Base-by-base conservation (phyloP, 1,140 invertebrate genomes). In the Tetranychus cinnabarinus region DNA sequence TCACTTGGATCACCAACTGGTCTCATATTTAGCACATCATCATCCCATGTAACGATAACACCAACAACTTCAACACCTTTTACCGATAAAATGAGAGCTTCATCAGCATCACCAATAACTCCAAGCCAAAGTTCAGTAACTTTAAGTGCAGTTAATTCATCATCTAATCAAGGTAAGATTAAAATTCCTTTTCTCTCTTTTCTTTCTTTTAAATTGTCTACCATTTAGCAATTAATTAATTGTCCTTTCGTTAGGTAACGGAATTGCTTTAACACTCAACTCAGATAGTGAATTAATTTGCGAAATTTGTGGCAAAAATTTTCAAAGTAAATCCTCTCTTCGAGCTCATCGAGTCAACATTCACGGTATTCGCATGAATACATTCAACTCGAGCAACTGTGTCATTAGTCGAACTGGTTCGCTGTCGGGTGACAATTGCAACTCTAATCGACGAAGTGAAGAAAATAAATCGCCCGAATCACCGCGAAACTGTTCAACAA, bases 221-320 rank as follows among this genome's bases (percentile, higher is more conserved):
- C 23, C 23, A 23, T 23, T 23, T 23, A 23, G 23, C 23, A 23
- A 23, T 23, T 23, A 23, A 23, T 23, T 23, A 23, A 23, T 23
- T 23, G 23, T 23, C 23, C 23, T 23, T 23, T 42, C 10, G 1
- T 10, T 10, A 6, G 39, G 39, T 42, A 42, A 42, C 10, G 39
- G 39, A 42, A 42, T 42, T 6, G 39, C 5, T 6, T 6, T 42
- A 10, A 42, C 39, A 42, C 5, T 42, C 10, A 42, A 42, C 10
- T 56, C 55, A 12, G 55, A 56, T 13, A 13, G 13, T 15, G 55
- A 56, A 23, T 35, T n/a, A 46, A 76, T 73, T 66, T 77, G 76
- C 67, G 74, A 76, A 62, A 68, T 77, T 56, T 81, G 80, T 70
- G 74, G 77, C 63, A 77, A 80, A 69, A 77, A 79, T 66, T 81